Conservation (phyloP, 2,113 vertebrate species). For the Ctenomys sociabilis region DNA sequence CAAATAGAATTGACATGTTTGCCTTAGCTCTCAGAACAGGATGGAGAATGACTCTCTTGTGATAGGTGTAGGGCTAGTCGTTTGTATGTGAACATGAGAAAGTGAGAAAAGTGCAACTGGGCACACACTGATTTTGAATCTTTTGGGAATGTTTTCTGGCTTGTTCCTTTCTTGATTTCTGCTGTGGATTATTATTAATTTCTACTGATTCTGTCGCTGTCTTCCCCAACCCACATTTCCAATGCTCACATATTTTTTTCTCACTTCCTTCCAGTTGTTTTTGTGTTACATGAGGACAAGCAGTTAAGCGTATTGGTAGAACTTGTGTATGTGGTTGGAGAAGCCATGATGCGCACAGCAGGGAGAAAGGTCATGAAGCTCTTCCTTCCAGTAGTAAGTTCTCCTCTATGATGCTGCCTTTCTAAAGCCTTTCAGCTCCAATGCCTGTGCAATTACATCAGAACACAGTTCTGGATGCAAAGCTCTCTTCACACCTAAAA, state of each 20-base stretch:
- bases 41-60: background rate
- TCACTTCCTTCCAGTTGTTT: background rate
- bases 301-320: background rate
- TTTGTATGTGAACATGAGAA: background rate
- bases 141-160: slow-evolving; percentile 7
- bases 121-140: background rate
- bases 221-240: background rate
- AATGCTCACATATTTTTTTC: background rate
- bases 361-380: background rate
- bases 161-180: background rate
- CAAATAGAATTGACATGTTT: background rate
- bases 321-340: background rate
- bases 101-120: background rate
- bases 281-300: background rate
- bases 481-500: background rate
- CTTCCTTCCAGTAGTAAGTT: background rate
- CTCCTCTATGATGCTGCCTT: background rate
- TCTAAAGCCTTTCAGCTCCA: background rate
- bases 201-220: background rate
- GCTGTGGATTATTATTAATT: background rate
- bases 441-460: background rate
- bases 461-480: background rate
- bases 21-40: background rate
- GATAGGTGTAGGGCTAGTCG: no score
- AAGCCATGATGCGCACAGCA: background rate